Evolutionary conservation across 2,888 invertebrate genomes (phyloP).

Genomic region (Blera fallax): DNA sequence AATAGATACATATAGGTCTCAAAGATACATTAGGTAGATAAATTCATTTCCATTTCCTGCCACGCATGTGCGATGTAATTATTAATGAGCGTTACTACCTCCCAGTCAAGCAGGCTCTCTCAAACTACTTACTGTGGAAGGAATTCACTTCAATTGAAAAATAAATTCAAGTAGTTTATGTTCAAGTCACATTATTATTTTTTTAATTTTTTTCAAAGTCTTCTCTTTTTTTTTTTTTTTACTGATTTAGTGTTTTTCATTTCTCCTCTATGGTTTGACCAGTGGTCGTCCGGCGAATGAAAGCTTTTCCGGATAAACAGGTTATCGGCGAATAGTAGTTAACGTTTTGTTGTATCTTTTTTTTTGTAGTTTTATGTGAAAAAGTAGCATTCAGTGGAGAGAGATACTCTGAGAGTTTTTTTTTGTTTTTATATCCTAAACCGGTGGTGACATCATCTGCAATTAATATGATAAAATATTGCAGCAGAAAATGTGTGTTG

Average conservation of each 20-base stretch:
- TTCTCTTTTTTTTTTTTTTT: neutral
- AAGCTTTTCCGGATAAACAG: slow-evolving; percentile 51
- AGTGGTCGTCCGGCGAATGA: neutral
- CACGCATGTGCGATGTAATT: slow-evolving; percentile 38
- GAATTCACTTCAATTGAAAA: slow-evolving; percentile 6
- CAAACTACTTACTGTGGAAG: neutral
- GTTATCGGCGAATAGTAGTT: slow-evolving; percentile 26
- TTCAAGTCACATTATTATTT: slow-evolving; percentile 17
- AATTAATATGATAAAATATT: slow-evolving; percentile 64
- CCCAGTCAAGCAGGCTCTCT: neutral
- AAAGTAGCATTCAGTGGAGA: slow-evolving; percentile 21
- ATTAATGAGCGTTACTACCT: slow-evolving; percentile 2
- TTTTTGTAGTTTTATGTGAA: neutral
- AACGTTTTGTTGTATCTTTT: neutral
- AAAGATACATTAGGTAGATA: slow-evolving; percentile 24
- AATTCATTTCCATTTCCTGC: slow-evolving; percentile 46
- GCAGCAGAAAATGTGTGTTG: slow-evolving; percentile 17
- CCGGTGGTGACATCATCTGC: slow-evolving; percentile 63
- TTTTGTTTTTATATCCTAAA: slow-evolving; percentile 17
- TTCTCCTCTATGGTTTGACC: neutral
- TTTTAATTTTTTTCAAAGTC: neutral
- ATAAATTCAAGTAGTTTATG: slow-evolving; percentile 31
- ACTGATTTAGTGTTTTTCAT: neutral
- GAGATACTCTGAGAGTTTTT: slow-evolving; percentile 1
- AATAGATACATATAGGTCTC: neutral